Conservation (phyloP, 2,888 invertebrate species). For the Parnassius smintheus region DNA sequence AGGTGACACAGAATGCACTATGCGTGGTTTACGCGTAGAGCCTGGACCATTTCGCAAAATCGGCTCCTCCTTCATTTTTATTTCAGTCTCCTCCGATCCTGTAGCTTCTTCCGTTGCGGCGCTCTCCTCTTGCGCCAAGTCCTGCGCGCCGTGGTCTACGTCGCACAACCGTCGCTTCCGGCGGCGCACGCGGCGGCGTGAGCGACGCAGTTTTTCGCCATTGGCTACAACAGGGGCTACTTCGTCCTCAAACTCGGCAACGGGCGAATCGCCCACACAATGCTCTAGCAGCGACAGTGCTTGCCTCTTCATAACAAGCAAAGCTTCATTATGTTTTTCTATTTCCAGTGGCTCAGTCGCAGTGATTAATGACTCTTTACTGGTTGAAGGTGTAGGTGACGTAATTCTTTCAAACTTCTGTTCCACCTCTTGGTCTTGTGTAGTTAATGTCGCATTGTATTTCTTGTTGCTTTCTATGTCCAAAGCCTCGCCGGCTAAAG, state of each 20-base stretch:
- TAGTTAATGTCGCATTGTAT: background rate
- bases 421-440: background rate
- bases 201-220: constrained; percentile 1
- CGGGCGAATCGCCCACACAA: background rate
- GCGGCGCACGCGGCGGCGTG: constrained; percentile 10
- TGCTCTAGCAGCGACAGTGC: constrained; percentile 14
- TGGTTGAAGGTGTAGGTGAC: background rate
- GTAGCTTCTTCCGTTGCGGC: background rate
- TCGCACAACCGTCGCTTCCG: background rate
- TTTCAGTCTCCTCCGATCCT: background rate
- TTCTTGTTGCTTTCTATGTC: background rate
- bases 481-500: background rate
- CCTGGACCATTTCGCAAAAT: background rate
- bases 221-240: background rate
- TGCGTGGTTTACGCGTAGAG: constrained; percentile 8
- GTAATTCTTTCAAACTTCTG: background rate
- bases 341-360: background rate
- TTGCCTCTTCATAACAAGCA: constrained; percentile 13
- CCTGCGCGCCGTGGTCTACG: background rate
- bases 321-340: background rate
- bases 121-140: background rate
- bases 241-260: background rate
- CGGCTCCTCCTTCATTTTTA: background rate
- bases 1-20: constrained; percentile 12
- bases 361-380: background rate